phyloP scores from a whole-genome alignment of 2,797 vertebrate species.

The Mastacembelus armatus region DNA sequence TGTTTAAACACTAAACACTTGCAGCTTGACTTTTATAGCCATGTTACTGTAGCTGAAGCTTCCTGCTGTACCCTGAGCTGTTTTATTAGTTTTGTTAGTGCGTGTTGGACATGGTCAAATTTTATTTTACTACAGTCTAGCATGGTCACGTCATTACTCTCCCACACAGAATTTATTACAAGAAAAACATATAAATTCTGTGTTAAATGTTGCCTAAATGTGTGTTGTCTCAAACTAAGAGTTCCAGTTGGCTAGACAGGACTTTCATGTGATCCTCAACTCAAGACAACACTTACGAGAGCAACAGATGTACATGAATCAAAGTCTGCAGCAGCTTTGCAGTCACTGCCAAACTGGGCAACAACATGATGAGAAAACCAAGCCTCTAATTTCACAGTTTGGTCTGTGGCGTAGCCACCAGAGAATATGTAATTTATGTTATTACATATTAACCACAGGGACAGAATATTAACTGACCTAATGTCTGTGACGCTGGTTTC shows the following conservation, averaged over 20 bases:
- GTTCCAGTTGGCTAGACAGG: conserved; percentile 1
- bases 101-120: neutral
- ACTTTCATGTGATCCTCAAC: conserved; percentile 24
- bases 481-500: conserved; percentile 8
- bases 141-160: neutral
- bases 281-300: conserved; percentile 35
- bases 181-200: neutral
- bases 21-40: conserved; percentile 6
- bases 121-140: neutral
- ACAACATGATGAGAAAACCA: conserved; percentile 43
- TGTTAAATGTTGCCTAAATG: neutral
- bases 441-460: conserved; percentile 22
- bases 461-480: conserved; percentile 24
- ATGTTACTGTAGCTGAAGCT: neutral
- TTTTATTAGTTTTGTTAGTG: conserved; percentile 15
- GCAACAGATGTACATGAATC: conserved; percentile 54
- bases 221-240: conserved; percentile 1
- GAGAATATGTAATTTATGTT: conserved; percentile 34
- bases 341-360: conserved; percentile 30
- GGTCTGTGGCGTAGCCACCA: conserved; percentile 10
- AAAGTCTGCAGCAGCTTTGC: conserved; percentile 21
- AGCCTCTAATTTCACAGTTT: neutral
- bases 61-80: conserved; percentile 7
- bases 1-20: neutral
- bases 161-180: neutral